Conservation (phyloP, 2,797 vertebrate genomes). For the Siniperca undulata region DNA sequence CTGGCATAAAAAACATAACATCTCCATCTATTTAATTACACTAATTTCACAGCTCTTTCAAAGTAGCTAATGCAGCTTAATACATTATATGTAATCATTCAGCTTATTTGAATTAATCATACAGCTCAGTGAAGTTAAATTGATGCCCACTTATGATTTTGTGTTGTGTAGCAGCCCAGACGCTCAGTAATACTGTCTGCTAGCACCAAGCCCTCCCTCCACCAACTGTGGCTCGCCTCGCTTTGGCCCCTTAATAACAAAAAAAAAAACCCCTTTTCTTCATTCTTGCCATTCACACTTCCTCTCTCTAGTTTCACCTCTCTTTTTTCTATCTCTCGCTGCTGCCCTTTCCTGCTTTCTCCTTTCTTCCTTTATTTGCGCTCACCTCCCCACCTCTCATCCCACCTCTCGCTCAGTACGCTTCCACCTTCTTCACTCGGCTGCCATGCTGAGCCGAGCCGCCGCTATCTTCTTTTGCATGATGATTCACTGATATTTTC, state of each 20-base stretch:
- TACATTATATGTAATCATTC: conserved; percentile 15
- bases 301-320: conserved; percentile 36
- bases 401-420: conserved; percentile 19
- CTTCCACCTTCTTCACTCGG: conserved; percentile 15
- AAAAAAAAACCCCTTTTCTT: conserved; percentile 29
- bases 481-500: conserved; percentile 51
- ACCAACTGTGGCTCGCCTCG: conserved; percentile 38
- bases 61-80: conserved; percentile 15
- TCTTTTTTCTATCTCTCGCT: conserved; percentile 16
- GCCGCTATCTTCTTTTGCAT: conserved; percentile 51
- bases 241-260: conserved; percentile 51
- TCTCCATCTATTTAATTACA: conserved; percentile 3
- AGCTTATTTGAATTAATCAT: conserved; percentile 22
- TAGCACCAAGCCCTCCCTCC: conserved; percentile 11
- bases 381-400: conserved; percentile 34
- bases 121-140: conserved; percentile 28
- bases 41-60: conserved; percentile 23
- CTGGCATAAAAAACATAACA: conserved; percentile 1
- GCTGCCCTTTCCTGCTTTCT: conserved; percentile 27
- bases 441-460: conserved; percentile 38
- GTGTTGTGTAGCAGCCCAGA: conserved; percentile 3
- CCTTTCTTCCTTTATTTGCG: conserved; percentile 46
- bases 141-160: conserved; percentile 25
- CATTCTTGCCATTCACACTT: conserved; percentile 40
- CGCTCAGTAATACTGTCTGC: conserved; percentile 26